Evolutionary conservation across 2,113 vertebrate genomes (phyloP), one percentile per base, ranked within the genome.

Genomic region (Tupaia tana): DNA sequence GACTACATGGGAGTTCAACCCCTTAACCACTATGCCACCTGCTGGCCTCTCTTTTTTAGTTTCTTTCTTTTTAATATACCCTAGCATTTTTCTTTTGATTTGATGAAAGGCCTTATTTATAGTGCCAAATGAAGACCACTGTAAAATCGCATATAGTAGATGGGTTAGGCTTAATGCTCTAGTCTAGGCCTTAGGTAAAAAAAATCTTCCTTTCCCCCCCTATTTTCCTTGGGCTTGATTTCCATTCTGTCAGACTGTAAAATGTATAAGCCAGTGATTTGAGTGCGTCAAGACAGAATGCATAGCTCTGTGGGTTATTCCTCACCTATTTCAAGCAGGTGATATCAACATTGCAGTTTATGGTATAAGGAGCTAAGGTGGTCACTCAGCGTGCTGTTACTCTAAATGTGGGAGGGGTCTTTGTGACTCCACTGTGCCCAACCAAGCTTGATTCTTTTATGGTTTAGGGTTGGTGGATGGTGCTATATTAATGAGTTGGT

Each of bases 401-500:
- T 52, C 80, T 66, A 10, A 16, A 43, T 54, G 20, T 29, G 11
- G 14, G 56, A 67, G 25, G 4, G 2, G 0, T 12, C 7, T 85
- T 71, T 71, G 63, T 29, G n/a, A 66, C 5, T 66, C n/a, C 29
- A 16, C 7, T 66, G 16, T 3, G 3, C 59, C 27, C 6, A 75
- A 9, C 9, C 24, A 90, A 22, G 7, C 63, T 70, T 43, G 29
- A 9, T 14, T 82, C 7, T 64, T n/a, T 24, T 31, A 82, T 63
- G 6, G 1, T 58, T 34, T 54, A 2, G 0, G 5, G 43, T 0
- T 4, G 3, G 27, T 7, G 19, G 7, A 20, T 43, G 43, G 6
- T 1, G 9, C 5, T 74, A 4, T 31, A 54, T 86, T 64, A 56
- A 29, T 67, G 1, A 25, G 1, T 15, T 61, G 61, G 22, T 58